Conservation (phyloP, 1,140 invertebrate species). For the Macrobrachium nipponense region DNA sequence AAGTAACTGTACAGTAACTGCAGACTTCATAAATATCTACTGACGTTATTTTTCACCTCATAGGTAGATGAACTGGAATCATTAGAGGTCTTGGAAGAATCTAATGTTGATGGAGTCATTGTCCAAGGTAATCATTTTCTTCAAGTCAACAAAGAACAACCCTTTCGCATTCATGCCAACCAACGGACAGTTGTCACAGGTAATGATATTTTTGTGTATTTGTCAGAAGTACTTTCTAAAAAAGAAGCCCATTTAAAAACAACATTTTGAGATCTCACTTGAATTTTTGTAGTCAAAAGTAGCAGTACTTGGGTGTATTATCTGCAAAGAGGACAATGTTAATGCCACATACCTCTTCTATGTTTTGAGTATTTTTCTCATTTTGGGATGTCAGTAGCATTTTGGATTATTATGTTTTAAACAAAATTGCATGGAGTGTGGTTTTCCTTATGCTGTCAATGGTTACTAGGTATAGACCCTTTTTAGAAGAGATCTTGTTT, state of each 20-base stretch:
- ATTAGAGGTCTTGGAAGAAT: slow-evolving; percentile 51
- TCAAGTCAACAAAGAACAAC: slow-evolving; percentile 40
- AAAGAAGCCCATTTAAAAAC: not conserved
- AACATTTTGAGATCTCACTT: too few relatives aligned
- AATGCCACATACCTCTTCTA: not conserved
- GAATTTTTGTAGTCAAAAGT: too few relatives aligned
- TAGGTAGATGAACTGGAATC: slow-evolving; percentile 59
- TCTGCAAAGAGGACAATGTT: not conserved
- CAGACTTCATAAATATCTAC: not conserved
- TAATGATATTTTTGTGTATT: not conserved
- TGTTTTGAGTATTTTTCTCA: not conserved
- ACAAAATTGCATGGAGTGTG: not conserved
- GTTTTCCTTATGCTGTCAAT: too few relatives aligned
- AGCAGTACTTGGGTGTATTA: too few relatives aligned
- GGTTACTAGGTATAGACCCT: too few relatives aligned
- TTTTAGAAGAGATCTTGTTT: too few relatives aligned
- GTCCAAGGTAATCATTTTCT: slow-evolving; percentile 63
- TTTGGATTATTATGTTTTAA: not conserved
- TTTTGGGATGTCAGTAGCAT: not conserved
- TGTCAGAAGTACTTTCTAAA: not conserved
- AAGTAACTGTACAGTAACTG: not conserved
- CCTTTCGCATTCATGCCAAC: slow-evolving; percentile 60
- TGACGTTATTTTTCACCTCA: not conserved
- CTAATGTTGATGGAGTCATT: slow-evolving; percentile 59
- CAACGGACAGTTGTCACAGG: slow-evolving; percentile 52